Evolutionary conservation across 2,888 invertebrate species (phyloP), one percentile per base, ranked within the genome.

Genomic region (Barypeithes pellucidus): DNA sequence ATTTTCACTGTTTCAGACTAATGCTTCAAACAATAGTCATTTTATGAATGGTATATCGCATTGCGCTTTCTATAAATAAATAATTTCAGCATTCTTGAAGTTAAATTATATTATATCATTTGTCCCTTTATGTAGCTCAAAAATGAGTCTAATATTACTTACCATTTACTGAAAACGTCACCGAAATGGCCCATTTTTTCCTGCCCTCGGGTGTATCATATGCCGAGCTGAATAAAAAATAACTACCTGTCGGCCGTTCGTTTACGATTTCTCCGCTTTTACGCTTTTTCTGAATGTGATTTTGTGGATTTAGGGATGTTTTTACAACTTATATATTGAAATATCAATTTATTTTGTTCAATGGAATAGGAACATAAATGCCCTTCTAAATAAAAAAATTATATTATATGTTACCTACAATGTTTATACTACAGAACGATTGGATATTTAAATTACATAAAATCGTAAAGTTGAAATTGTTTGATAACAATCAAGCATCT

Each of bases 201-300:
- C 16, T 16, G 54, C 54, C 33, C 33, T 33, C 11, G 54, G 54
- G 33, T 33, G n/a, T 54, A 54, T 54, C 54, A 33, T 54, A 54
- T 54, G 54, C 33, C 54, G 33, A 12, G 54, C 11, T 54, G 54
- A 54, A 54, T 54, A 54, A 54, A 54, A 54, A 54, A 54, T 54
- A 54, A 54, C 54, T 54, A 54, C 54, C 33, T 54, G 54, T 54
- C 54, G 33, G 54, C 16, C 54, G 54, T 54, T 54, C 54, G 33
- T 54, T 54, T 54, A 54, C 29, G 54, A 33, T 33, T 54, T 54
- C 22, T 33, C 54, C 9, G 54, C 12, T 33, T 54, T 52, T 54
- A 33, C 33, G 54, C 29, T 14, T 54, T 54, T 33, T 54, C 33
- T 16, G 33, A 33, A 2, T 54, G 33, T 4, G 54, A 33, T 54